Evolutionary conservation across 2,113 vertebrate genomes (phyloP).

Genomic region (Coryphaenoides rupestris): DNA sequence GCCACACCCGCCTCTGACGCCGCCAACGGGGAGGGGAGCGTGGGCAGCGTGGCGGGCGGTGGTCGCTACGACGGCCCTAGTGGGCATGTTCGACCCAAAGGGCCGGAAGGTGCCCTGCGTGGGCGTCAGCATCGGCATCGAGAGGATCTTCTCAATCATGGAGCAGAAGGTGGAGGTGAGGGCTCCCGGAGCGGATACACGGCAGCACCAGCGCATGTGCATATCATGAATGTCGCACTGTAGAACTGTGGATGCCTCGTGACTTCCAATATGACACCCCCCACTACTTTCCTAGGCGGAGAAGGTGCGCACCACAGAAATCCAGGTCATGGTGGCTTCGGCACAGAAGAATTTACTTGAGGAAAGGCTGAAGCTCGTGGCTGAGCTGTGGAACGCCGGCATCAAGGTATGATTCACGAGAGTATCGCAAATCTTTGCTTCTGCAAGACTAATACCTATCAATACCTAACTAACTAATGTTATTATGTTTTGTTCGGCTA

Average conservation of each 20-base stretch:
- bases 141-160: slow-evolving; percentile 93
- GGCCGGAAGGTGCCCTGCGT: slow-evolving; percentile 91
- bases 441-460: too few species aligned
- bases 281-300: slow-evolving; percentile 68
- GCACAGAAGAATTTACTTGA: slow-evolving; percentile 97
- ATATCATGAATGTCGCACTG: too few species aligned
- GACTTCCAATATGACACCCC: not conserved
- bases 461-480: too few species aligned
- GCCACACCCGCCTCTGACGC: slow-evolving; percentile 25
- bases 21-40: slow-evolving; percentile 77
- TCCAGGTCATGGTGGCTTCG: slow-evolving; percentile 91
- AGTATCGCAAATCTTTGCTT: too few species aligned
- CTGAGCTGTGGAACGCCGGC: slow-evolving; percentile 87
- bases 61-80: slow-evolving; percentile 91
- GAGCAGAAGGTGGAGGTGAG: slow-evolving; percentile 88
- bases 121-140: slow-evolving; percentile 92
- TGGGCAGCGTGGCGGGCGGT: slow-evolving; percentile 91
- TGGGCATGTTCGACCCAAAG: slow-evolving; percentile 97
- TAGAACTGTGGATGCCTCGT: not conserved
- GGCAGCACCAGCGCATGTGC: too few species aligned
- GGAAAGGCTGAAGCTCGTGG: slow-evolving; percentile 83
- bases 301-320: slow-evolving; percentile 90
- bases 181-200: too few species aligned
- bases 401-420: slow-evolving; percentile 94
- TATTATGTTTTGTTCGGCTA: too few species aligned